Evolutionary conservation across 2,797 vertebrate genomes (phyloP), one percentile per base, ranked within the genome.

Genomic region (Eulemur rubriventer): DNA sequence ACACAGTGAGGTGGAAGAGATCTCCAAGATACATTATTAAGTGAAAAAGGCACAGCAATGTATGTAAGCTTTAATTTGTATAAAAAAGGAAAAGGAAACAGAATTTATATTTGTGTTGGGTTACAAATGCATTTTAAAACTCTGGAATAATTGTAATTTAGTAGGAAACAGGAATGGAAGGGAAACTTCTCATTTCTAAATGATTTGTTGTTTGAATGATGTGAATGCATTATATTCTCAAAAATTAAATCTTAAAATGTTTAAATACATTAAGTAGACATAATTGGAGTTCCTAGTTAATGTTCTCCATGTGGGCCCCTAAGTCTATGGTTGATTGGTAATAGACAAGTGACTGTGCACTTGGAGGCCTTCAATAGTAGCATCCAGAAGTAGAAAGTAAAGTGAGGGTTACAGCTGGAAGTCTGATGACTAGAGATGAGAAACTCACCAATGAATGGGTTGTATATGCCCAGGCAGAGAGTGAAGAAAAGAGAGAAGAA

Each of bases 161-260:
- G 38, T 41, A 33, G 43, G 22, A 12, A 41, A 52, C 9, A 63
- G 55, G 28, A 22, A 7, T 93, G 12, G 33, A 94, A 78, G 28
- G 48, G 18, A 96, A 75, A 95, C 55, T 84, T 87, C 50, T 89
- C 73, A 67, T 81, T 87, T 48, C 72, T 70, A 81, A 89, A 73
- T 46, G 65, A 76, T 84, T 69, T 81, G 10, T 88, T 78, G 38
- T 95, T 82, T 89, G 50, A 82, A 80, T 93, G 57, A 82, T 50
- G 17, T 43, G 35, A 83, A 89, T 38, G 6, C 4, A 92, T 61
- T 76, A 50, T 8, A 41, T 91, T 96, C 86, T 65, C 81, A 94
- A 90, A 96, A 97, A 48, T 76, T 80, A 93, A 96, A 75, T 70
- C 28, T 85, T 78, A 67, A 65, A 94, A 94, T 69, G 13, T 82